phyloP scores from a whole-genome alignment of 2,113 vertebrate species.

The Scalopus aquaticus region DNA sequence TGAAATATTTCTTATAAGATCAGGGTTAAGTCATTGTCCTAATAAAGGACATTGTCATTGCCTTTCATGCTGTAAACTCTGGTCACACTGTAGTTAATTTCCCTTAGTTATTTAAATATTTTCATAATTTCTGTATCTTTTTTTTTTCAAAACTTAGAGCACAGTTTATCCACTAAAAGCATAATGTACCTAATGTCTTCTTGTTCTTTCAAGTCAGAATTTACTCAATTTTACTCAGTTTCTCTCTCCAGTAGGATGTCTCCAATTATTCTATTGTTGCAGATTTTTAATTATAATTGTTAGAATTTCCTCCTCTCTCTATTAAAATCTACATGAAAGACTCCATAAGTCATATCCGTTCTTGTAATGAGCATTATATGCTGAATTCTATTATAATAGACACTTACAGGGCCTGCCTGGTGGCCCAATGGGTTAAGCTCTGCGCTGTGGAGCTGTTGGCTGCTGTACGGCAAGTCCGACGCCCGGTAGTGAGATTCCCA shows the following conservation, averaged over 20 bases:
- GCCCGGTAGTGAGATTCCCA: too few relatives aligned
- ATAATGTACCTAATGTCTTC: not conserved
- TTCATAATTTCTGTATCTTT: not conserved
- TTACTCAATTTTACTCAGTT: not conserved
- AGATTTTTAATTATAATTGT: not conserved
- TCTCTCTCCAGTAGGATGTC: not conserved
- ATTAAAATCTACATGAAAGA: not conserved
- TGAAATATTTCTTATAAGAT: not conserved
- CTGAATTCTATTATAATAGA: not conserved
- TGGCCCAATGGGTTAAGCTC: too few relatives aligned
- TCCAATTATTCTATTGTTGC: too few relatives aligned
- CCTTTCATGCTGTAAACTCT: not conserved
- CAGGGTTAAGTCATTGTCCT: not conserved
- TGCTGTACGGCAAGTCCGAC: too few relatives aligned
- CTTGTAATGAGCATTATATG: not conserved
- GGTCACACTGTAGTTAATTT: not conserved
- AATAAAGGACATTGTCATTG: not conserved
- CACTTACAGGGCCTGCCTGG: too few relatives aligned
- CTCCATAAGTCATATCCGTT: not conserved
- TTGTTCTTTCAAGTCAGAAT: not conserved
- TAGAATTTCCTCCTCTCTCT: not conserved
- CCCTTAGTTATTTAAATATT: not conserved
- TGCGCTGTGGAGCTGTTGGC: too few relatives aligned
- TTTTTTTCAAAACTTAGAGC: not conserved
- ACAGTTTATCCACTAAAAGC: not conserved